Evolutionary conservation across 1,140 invertebrate genomes (phyloP), one percentile per base, ranked within the genome.

Genomic region (Druon quercuslanigerum): DNA sequence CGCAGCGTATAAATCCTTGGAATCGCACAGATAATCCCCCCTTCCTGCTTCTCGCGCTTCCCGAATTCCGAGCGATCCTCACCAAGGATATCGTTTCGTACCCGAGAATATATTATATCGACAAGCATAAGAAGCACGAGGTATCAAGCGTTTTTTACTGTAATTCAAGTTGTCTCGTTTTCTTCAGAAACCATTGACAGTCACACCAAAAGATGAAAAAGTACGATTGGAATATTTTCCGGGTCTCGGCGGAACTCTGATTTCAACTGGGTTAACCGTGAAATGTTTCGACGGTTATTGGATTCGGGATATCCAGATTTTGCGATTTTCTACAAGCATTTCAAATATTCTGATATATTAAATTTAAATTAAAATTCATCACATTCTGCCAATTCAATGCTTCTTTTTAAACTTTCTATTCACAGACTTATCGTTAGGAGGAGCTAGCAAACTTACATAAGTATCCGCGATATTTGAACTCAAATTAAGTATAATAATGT

Each of bases 201-300:
- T 25, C 19, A 20, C 25, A 25, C 3, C 54, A 17, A 57, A 25
- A 20, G 33, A 25, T 57, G 56, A 57, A 57, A 57, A 57, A 57
- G 8, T 13, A 57, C 19, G 25, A 57, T 20, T 12, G 19, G 12
- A 57, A 57, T 57, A 57, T 57, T 57, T 57, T 57, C 56, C 19
- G 56, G 56, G 19, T 57, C 56, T 33, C 56, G 20, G 20, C 25
- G 12, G 11, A 57, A 57, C 56, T 57, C 56, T 57, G 56, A 57
- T 57, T 57, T 25, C 56, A 57, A 57, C 56, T 14, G 19, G 56
- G 56, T 57, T 57, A 33, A 57, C 56, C 19, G 56, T 57, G 11
- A 57, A 25, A 57, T 57, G 56, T 57, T 17, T 57, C 56, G 56
- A 25, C 20, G 25, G 20, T 56, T 56, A 56, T 56, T 56, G 17